Base-by-base conservation (phyloP, 2,113 vertebrate species). In the Oreamnos americanus region DNA sequence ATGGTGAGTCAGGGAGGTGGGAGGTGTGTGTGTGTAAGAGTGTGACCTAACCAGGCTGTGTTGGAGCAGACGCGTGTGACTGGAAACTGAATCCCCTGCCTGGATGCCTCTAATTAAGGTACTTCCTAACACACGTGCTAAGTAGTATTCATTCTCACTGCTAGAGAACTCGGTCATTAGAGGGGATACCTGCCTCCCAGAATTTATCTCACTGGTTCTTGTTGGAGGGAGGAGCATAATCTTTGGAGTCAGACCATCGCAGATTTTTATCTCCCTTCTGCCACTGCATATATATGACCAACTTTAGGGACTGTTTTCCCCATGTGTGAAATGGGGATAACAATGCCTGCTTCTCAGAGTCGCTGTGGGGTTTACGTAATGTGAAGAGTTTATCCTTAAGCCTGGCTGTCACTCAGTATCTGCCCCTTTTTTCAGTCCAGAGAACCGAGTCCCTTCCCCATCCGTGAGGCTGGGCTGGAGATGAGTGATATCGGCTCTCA, bases 401-500 rank as follows among this genome's bases (percentile, higher is more conserved):
- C 9, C 13, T 51, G 53, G 47, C 7, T 8, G 1, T 62, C 51
- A 12, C 33, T 19, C 17, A 4, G 21, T 3, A 2, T 26, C 67
- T 45, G 57, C 2, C 3, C 25, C 30, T 45, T 60, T 57, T 47
- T 43, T 86, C 28, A 6, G 36, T n/a, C 5, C 14, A 10, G 78
- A 23, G 39, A 79, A 6, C 6, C 36, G 4, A 33, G 1, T 26
- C 17, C 25, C 28, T 33, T 51, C 57, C 12, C 60, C 10, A 14
- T 84, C 76, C 0, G 4, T 33, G 84, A 88, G 36, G 8, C 0
- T 39, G n/a, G 3, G 26, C 57, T 74, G 43, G 33, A 17, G 45
- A 49, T 26, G 5, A 1, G 2, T 17, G 71, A 26, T 5, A 19
- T 13, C 0, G 2, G n/a, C 2, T 1, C 7, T 88, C 43, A 0